phyloP scores from a whole-genome alignment of 2,888 invertebrate species.

The Notocelia uddmanniana region DNA sequence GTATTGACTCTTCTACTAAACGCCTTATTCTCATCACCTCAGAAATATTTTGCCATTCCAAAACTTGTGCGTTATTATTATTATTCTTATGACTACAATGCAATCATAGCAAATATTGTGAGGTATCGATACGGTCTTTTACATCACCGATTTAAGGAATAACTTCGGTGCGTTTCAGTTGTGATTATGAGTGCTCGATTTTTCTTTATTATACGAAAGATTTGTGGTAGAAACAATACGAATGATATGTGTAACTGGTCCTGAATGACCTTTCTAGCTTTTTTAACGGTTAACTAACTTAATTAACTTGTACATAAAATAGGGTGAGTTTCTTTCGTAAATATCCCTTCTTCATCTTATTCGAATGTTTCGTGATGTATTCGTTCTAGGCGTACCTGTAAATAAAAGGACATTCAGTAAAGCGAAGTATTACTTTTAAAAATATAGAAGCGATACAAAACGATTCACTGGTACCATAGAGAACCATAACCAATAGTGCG shows the following conservation, averaged over 20 bases:
- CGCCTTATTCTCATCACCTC: neutral
- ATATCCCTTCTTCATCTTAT: slow-evolving; percentile 64
- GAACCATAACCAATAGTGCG: slow-evolving; percentile 50
- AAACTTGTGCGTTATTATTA: slow-evolving; percentile 4
- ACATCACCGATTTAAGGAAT: neutral
- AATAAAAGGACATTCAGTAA: slow-evolving; percentile 50
- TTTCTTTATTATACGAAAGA: neutral
- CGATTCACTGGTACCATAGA: slow-evolving; percentile 70
- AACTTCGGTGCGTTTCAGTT: slow-evolving; percentile 2
- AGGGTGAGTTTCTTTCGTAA: slow-evolving; percentile 65
- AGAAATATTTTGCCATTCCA: neutral
- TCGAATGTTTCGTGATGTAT: slow-evolving; percentile 60
- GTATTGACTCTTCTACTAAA: slow-evolving; percentile 28
- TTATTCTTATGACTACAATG: neutral
- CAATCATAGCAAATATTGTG: neutral
- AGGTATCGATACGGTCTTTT: slow-evolving; percentile 2
- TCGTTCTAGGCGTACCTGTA: slow-evolving; percentile 79
- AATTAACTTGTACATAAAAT: slow-evolving; percentile 70
- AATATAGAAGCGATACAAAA: slow-evolving; percentile 44
- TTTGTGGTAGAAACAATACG: slow-evolving; percentile 22
- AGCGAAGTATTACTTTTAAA: slow-evolving; percentile 36
- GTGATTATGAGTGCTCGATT: neutral
- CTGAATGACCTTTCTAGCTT: slow-evolving; percentile 30
- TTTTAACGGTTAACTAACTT: slow-evolving; percentile 54
- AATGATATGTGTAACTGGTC: slow-evolving; percentile 21